These are phyloP conservation scores for Nematopogon swammerdamellus DNA, from an alignment of 2,888 invertebrate genomes.

Conservation along the genomic window DNA sequence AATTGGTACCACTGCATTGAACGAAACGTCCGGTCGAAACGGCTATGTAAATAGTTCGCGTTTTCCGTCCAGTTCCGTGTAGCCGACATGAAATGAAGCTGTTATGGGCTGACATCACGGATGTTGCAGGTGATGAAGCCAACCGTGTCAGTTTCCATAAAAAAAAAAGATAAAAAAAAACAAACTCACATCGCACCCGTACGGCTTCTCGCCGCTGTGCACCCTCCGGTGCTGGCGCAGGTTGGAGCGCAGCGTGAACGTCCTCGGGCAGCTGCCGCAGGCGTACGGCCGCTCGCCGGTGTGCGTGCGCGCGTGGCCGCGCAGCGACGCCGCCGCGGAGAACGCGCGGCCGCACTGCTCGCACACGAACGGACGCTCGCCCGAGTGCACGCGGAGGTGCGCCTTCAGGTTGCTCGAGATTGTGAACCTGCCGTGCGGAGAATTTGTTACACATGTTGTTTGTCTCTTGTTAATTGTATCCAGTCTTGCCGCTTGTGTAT, in stretches of 20 bases:
- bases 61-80: too few relatives aligned
- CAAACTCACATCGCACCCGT: conserved; percentile 5
- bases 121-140: too few relatives aligned
- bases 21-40: too few relatives aligned
- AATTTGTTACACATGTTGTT: too few relatives aligned
- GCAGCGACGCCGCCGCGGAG: conserved; percentile 4
- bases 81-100: too few relatives aligned
- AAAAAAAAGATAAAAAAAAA: too few relatives aligned
- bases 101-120: too few relatives aligned
- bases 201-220: conserved; percentile 5
- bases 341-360: conserved; percentile 6
- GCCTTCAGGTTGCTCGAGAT: conserved; percentile 2
- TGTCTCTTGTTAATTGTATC: too few relatives aligned
- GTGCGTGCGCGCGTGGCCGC: conserved; percentile 2
- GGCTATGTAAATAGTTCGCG: too few relatives aligned
- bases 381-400: conserved; percentile 4
- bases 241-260: conserved; percentile 5
- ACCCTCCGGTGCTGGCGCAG: conserved; percentile 3
- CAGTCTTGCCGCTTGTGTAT: not conserved
- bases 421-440: conserved; percentile 5
- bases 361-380: conserved; percentile 4
- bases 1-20: too few relatives aligned
- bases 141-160: too few relatives aligned
- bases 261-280: conserved; percentile 2
- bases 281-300: conserved; percentile 1